These are phyloP conservation scores for Disparrhopalites patrizii DNA, from an alignment of 2,888 invertebrate species.

Conservation along the genomic window DNA sequence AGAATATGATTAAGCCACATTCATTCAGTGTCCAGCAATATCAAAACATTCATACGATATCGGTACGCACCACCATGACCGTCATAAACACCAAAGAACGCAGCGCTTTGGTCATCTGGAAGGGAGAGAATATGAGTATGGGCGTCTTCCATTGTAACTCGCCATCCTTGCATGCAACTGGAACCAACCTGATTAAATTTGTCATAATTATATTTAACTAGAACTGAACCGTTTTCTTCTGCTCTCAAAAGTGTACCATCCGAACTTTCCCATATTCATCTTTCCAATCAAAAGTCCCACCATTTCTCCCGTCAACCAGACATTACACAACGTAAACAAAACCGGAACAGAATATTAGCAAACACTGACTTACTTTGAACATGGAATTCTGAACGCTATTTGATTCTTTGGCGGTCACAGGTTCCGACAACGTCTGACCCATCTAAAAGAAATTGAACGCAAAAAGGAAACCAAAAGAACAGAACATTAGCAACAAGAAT, in stretches of 20 bases:
- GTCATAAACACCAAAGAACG: conserved; percentile 96
- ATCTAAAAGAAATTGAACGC: conserved; percentile 56
- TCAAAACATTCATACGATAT: too few species aligned
- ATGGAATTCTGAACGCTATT: conserved; percentile 68
- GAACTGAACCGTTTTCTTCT: too few species aligned
- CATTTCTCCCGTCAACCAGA: too few species aligned
- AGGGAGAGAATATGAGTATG: conserved; percentile 87
- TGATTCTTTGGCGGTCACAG: conserved; percentile 84
- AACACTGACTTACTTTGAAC: conserved; percentile 35
- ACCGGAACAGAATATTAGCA: too few species aligned
- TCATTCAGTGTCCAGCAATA: too few species aligned
- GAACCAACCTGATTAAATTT: conserved; percentile 74
- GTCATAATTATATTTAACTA: conserved; percentile 40
- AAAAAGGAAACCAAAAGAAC: too few species aligned
- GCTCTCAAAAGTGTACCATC: too few species aligned
- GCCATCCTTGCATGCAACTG: conserved; percentile 99
- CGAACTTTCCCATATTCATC: too few species aligned
- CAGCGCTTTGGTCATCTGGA: conserved; percentile 86
- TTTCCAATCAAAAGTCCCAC: too few species aligned
- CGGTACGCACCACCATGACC: conserved; percentile 72
- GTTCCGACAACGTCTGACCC: conserved; percentile 97
- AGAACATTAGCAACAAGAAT: too few species aligned
- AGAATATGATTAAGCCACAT: too few species aligned
- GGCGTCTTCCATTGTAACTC: conserved; percentile 98
- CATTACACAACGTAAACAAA: too few species aligned